These are phyloP conservation scores for Pan paniscus DNA, from an alignment of 2,113 vertebrate species.

Conservation along the genomic window DNA sequence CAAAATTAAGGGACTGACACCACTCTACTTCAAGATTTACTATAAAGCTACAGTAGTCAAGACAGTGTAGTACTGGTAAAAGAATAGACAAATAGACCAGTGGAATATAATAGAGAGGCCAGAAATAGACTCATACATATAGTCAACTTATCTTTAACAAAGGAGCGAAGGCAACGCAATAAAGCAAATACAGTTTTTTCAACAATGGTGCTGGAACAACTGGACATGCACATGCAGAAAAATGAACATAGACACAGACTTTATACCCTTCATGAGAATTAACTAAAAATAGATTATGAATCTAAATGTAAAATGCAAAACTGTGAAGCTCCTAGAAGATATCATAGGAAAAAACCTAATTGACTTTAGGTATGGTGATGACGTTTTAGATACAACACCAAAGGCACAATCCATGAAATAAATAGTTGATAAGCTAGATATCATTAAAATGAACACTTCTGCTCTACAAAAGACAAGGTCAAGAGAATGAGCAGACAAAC, in stretches of 20 bases:
- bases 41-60: neutral
- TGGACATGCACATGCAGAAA: neutral
- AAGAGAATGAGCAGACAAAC: neutral
- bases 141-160: neutral
- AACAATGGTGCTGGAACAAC: neutral
- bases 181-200: neutral
- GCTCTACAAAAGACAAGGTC: neutral
- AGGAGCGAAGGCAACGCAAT: neutral
- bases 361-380: neutral
- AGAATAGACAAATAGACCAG: neutral
- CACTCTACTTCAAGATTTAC: neutral
- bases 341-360: neutral
- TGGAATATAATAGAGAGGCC: neutral
- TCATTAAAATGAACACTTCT: neutral
- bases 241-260: neutral
- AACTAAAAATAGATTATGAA: neutral
- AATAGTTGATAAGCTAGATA: neutral
- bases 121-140: neutral
- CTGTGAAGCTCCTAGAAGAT: neutral
- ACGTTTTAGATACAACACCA: neutral
- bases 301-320: neutral
- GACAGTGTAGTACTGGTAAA: neutral
- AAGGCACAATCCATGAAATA: neutral
- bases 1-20: neutral
- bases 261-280: neutral